Conservation (phyloP, 2,797 vertebrate genomes). For the Notolepis coatsorum region DNA sequence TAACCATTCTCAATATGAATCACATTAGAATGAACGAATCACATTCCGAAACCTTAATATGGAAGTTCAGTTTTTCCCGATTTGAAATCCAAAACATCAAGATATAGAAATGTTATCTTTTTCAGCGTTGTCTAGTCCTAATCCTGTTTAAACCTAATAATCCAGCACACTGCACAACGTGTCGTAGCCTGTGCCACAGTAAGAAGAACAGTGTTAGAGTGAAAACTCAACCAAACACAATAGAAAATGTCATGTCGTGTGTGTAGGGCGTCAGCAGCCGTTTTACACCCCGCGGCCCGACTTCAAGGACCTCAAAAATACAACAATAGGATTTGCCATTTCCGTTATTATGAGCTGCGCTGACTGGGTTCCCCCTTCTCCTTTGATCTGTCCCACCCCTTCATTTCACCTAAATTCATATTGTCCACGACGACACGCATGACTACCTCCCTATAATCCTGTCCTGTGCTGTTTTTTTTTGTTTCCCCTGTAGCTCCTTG, state of each 20-base stretch:
- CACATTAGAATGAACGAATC: no score
- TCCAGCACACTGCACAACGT: no score
- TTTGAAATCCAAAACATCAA: no score
- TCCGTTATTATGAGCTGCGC: constrained; percentile 47
- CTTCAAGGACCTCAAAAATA: constrained; percentile 64
- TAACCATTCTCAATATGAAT: no score
- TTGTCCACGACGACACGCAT: constrained; percentile 54
- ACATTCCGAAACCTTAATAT: no score
- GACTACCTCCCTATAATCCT: constrained; percentile 67
- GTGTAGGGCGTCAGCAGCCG: constrained; percentile 43
- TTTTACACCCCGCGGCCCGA: constrained; percentile 56
- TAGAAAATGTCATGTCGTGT: constrained; percentile 41
- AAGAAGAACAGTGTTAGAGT: no score
- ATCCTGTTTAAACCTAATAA: no score
- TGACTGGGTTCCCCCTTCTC: constrained; percentile 36
- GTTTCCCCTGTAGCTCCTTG: constrained; percentile 63
- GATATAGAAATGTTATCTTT: no score
- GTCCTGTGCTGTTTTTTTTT: constrained; percentile 63
- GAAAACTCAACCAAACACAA: constrained; percentile 16
- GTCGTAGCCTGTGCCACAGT: no score
- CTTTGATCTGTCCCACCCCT: constrained; percentile 66
- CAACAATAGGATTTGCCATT: constrained; percentile 56
- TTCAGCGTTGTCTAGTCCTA: no score
- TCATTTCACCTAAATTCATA: constrained; percentile 59
- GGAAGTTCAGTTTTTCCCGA: no score